These are phyloP conservation scores for Ciconia boyciana DNA, from an alignment of 2,113 vertebrate species.

Conservation along the genomic window DNA sequence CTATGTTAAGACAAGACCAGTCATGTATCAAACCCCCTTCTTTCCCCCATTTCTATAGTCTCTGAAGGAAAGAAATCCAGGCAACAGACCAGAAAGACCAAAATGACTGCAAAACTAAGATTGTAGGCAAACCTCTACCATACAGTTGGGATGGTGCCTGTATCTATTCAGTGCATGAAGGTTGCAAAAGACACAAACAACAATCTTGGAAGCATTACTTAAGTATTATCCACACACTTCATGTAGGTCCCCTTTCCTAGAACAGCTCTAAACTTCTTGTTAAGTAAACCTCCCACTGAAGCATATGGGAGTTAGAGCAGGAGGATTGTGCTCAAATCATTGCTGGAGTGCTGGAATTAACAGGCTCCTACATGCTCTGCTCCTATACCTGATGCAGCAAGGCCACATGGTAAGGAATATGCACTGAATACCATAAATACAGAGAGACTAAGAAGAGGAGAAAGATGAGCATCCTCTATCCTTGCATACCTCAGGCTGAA, in stretches of 20 bases:
- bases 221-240: neutral
- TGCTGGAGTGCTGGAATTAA: neutral
- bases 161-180: neutral
- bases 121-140: neutral
- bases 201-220: neutral
- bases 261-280: neutral
- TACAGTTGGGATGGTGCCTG: neutral
- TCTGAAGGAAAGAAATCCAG: neutral
- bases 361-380: neutral
- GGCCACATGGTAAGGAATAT: neutral
- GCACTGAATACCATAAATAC: rapidly evolving
- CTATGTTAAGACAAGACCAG: neutral
- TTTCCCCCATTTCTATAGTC: neutral
- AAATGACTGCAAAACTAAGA: neutral
- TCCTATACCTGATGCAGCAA: neutral
- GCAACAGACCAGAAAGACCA: neutral
- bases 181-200: neutral
- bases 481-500: neutral
- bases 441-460: neutral
- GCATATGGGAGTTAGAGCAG: neutral
- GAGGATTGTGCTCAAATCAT: neutral
- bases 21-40: neutral
- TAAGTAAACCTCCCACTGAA: neutral
- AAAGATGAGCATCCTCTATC: neutral
- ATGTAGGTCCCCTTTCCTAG: neutral